Conservation (phyloP, 2,797 vertebrate species). For the Cyprinella venusta region DNA sequence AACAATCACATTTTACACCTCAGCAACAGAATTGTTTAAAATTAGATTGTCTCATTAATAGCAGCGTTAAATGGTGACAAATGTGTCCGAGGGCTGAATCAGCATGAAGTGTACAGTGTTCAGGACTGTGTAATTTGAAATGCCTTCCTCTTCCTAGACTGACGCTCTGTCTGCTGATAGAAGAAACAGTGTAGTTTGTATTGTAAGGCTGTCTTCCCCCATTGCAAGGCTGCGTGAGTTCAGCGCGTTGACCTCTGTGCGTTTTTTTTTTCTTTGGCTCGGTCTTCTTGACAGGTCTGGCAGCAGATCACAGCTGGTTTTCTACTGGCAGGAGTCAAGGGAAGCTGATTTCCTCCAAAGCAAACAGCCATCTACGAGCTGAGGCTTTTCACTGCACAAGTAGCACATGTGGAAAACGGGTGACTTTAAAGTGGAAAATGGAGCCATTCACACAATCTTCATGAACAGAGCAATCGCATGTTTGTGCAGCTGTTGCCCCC, state of each 20-base stretch:
- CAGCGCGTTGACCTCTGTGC: constrained; percentile 34
- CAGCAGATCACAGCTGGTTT: constrained; percentile 76
- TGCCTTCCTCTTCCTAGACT: constrained; percentile 58
- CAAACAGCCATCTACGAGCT: constrained; percentile 13
- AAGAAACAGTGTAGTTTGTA: constrained; percentile 73
- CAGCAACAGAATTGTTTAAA: not conserved
- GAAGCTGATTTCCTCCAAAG: constrained; percentile 49
- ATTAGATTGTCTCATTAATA: not conserved
- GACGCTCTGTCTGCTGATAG: constrained; percentile 69
- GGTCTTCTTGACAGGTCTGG: constrained; percentile 78
- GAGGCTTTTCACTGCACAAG: constrained; percentile 17
- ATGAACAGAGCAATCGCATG: constrained; percentile 91
- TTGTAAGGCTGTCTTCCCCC: constrained; percentile 74
- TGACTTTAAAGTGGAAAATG: constrained; percentile 72
- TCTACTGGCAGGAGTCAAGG: constrained; percentile 70
- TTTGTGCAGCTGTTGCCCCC: constrained; percentile 96
- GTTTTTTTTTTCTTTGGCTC: constrained; percentile 75
- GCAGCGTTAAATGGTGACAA: not conserved
- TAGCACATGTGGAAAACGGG: constrained; percentile 87
- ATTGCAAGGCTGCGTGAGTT: constrained; percentile 54
- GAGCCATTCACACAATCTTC: constrained; percentile 86
- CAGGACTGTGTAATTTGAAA: not conserved
- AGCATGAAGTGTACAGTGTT: not conserved
- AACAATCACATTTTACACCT: not conserved
- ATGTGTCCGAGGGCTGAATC: not conserved